Percentiles rank a stretch among this genome's conserved stretches.
phyloP scores from a whole-genome alignment of 2,888 invertebrate species.

The Nemotelus pantherinus region DNA sequence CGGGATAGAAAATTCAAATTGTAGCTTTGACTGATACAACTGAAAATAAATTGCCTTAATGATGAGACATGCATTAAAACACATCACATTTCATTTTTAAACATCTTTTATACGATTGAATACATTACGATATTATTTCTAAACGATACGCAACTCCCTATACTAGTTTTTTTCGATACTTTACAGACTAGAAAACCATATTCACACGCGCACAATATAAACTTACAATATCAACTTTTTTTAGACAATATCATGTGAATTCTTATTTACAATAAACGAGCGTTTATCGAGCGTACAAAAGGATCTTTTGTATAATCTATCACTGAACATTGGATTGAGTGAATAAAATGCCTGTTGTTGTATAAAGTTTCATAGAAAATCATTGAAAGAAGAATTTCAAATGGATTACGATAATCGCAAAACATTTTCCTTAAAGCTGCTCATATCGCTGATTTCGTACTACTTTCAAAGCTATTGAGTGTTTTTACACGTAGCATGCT shows the following conservation, averaged over 20 bases:
- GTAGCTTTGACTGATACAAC: too few species aligned
- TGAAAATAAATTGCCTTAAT: too few species aligned
- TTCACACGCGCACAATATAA: constrained; percentile 26
- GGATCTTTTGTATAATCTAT: background rate
- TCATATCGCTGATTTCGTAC: too few species aligned
- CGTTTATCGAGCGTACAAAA: background rate
- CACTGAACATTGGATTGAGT: constrained; percentile 12
- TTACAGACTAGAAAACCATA: constrained; percentile 30
- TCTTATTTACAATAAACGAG: constrained; percentile 26
- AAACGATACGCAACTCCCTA: constrained; percentile 7
- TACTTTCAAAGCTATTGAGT: too few species aligned
- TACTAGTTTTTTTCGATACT: constrained; percentile 2
- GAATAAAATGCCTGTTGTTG: constrained; percentile 13
- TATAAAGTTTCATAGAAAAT: background rate
- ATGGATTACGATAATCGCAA: too few species aligned
- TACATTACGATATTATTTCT: constrained; percentile 18
- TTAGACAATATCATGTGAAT: background rate
- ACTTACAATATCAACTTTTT: constrained; percentile 23
- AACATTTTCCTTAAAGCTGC: too few species aligned
- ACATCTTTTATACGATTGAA: constrained; percentile 29
- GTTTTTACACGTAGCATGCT: too few species aligned
- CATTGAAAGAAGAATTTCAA: background rate
- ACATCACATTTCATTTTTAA: constrained; percentile 28
- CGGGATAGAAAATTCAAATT: too few species aligned
- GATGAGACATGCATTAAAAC: constrained; percentile 9